phyloP scores from a whole-genome alignment of 2,113 vertebrate species.

The Nothobranchius kuhntae region DNA sequence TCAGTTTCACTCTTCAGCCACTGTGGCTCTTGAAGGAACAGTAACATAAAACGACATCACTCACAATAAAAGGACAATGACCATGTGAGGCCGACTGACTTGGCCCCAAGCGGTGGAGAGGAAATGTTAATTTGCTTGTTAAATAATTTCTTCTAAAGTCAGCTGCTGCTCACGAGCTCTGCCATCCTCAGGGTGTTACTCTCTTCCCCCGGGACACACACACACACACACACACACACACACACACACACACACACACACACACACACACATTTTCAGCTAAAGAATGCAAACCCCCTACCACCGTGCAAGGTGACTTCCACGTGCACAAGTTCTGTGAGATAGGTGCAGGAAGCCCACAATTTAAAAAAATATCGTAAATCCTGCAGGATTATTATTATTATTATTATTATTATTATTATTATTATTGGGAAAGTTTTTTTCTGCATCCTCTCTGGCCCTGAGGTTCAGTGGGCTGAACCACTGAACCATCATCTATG shows the following conservation, averaged over 20 bases:
- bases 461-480: too few species aligned
- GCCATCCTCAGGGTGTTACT: constrained; percentile 65
- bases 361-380: neutral
- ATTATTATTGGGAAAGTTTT: too few species aligned
- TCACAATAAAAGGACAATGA: neutral
- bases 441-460: too few species aligned
- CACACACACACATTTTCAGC: constrained; percentile 31
- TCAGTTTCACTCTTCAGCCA: too few species aligned
- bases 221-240: too few species aligned
- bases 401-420: too few species aligned
- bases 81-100: constrained; percentile 33
- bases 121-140: constrained; percentile 74
- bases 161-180: constrained; percentile 64
- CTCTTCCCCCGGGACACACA: constrained; percentile 53
- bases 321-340: neutral
- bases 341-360: neutral
- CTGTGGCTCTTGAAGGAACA: too few species aligned
- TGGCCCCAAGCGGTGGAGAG: constrained; percentile 55
- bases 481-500: too few species aligned
- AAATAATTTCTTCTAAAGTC: constrained; percentile 67
- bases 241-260: constrained; percentile 23
- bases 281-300: neutral
- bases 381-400: too few species aligned
- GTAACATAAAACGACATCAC: too few species aligned
- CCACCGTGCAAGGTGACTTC: too few species aligned